These are phyloP conservation scores for Ophioninae sp. DNA, from an alignment of 2,888 invertebrate genomes.

Conservation along the genomic window DNA sequence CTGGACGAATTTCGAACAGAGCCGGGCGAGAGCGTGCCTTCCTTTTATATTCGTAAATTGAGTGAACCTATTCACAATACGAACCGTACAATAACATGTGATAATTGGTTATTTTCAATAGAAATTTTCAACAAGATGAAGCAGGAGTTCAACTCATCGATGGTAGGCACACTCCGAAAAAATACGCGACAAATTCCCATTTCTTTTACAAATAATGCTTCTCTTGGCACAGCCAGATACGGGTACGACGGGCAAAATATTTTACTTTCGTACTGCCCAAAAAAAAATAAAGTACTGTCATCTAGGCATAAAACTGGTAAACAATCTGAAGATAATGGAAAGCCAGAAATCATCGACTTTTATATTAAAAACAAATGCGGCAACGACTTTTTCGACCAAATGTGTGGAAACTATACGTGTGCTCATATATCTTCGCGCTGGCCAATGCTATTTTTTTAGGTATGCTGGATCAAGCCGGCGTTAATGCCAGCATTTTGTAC, in stretches of 20 bases:
- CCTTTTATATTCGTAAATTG: conserved; percentile 28
- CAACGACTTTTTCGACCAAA: too few relatives aligned
- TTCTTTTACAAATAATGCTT: conserved; percentile 28
- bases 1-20: conserved; percentile 7
- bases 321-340: background rate
- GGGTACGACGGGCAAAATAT: conserved; percentile 37
- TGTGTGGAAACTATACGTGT: conserved; percentile 15
- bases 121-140: conserved; percentile 32
- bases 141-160: conserved; percentile 4
- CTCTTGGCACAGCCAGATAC: conserved; percentile 19
- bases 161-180: conserved; percentile 43
- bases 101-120: conserved; percentile 33
- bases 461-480: too few relatives aligned
- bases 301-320: background rate
- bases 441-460: conserved; percentile 16
- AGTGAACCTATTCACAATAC: conserved; percentile 33
- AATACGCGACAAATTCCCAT: conserved; percentile 27
- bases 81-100: conserved; percentile 16
- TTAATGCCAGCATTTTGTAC: too few relatives aligned
- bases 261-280: conserved; percentile 23
- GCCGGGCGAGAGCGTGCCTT: conserved; percentile 21
- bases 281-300: conserved; percentile 7
- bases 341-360: too few relatives aligned
- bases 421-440: background rate
- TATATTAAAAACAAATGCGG: too few relatives aligned